Evolutionary conservation across 2,113 vertebrate genomes (phyloP).

Genomic region (Heterotilapia buettikoferi): DNA sequence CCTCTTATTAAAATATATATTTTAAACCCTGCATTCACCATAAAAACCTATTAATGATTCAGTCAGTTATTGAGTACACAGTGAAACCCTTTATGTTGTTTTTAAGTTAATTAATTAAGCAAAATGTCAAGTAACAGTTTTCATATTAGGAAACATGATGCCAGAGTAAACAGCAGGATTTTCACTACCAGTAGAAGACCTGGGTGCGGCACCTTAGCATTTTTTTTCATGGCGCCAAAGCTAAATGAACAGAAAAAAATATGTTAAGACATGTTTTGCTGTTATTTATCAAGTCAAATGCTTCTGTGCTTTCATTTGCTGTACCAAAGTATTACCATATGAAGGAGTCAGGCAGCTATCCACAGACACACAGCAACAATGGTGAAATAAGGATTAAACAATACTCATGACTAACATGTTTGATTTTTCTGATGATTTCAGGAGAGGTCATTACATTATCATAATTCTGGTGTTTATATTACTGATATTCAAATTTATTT

Average conservation of each 20-base stretch:
- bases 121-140: background rate
- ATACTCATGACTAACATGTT: background rate
- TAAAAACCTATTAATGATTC: conserved; percentile 2
- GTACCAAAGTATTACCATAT: background rate
- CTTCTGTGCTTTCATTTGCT: background rate
- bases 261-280: background rate
- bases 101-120: background rate
- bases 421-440: fast-evolving
- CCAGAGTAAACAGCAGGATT: background rate
- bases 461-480: background rate
- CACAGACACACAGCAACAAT: background rate
- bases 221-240: background rate
- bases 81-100: background rate
- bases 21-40: background rate
- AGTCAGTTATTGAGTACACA: background rate
- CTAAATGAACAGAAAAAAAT: background rate
- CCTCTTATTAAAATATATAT: conserved; percentile 3
- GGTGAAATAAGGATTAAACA: background rate
- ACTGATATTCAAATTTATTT: background rate
- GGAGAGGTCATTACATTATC: background rate
- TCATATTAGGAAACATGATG: background rate
- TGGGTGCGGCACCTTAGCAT: background rate
- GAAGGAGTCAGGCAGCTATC: no score
- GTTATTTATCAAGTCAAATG: background rate
- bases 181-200: background rate